These are phyloP conservation scores for Tortrix viridana DNA, from an alignment of 2,888 invertebrate genomes.

Conservation along the genomic window DNA sequence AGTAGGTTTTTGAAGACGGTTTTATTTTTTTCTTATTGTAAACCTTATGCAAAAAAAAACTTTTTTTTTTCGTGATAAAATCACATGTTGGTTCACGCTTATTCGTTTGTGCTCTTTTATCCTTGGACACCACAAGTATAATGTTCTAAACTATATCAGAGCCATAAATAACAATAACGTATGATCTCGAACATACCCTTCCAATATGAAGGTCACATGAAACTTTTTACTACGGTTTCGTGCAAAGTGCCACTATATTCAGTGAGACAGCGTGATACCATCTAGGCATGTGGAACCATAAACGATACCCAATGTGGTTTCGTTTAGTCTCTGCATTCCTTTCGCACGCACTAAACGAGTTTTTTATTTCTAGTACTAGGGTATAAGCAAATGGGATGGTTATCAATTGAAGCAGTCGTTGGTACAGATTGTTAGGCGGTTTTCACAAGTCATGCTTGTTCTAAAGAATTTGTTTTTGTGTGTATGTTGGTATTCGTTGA, in stretches of 20 bases:
- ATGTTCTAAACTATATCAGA: not conserved
- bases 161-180: constrained; percentile 2
- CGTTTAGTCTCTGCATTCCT: constrained; percentile 65
- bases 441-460: constrained; percentile 14
- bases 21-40: too few relatives aligned
- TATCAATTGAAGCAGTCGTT: constrained; percentile 9
- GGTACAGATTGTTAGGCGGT: constrained; percentile 2
- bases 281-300: constrained; percentile 65
- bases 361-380: constrained; percentile 24
- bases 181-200: constrained; percentile 9
- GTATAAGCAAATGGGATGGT: constrained; percentile 3
- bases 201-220: constrained; percentile 37
- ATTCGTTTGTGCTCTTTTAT: too few relatives aligned
- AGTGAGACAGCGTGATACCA: constrained; percentile 60
- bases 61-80: too few relatives aligned
- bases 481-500: too few relatives aligned
- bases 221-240: constrained; percentile 65
- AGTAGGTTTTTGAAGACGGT: too few relatives aligned
- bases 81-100: too few relatives aligned
- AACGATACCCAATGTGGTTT: constrained; percentile 52
- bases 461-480: not conserved
- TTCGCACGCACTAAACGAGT: constrained; percentile 61
- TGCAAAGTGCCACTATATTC: constrained; percentile 62
- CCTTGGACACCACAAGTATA: too few relatives aligned
- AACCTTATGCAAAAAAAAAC: too few relatives aligned